A percentile compares a stretch with the other conserved stretches of the same genome.
Conservation (phyloP, 92 coral and sea anemone species). For the Micromussa lordhowensis region DNA sequence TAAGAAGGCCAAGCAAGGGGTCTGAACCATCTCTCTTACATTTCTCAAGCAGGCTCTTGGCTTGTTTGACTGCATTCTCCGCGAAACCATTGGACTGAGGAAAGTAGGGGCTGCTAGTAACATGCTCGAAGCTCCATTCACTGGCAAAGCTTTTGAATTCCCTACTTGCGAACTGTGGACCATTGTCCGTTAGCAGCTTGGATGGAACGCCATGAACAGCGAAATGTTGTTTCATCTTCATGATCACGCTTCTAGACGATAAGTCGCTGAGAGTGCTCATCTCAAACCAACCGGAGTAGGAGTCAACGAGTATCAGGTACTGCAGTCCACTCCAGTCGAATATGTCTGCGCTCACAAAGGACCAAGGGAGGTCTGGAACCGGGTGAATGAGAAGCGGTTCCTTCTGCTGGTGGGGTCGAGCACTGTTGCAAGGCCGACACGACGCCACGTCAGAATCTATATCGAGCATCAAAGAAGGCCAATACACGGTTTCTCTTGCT, state of each 20-base stretch:
- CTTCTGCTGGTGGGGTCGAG: slow-evolving; percentile 37
- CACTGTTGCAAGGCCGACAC: slow-evolving; percentile 30
- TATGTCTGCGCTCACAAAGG: too few species aligned
- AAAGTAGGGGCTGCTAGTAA: slow-evolving; percentile 45
- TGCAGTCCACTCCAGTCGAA: slow-evolving; percentile 23
- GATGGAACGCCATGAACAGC: slow-evolving; percentile 45
- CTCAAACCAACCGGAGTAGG: slow-evolving; percentile 43
- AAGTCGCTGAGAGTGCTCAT: slow-evolving; percentile 4
- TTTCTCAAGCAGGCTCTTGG: slow-evolving; percentile 54
- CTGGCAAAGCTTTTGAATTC: too few species aligned
- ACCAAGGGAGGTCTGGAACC: too few species aligned
- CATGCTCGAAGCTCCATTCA: slow-evolving; percentile 58
- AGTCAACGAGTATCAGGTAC: slow-evolving; percentile 36
- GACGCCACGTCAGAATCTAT: slow-evolving; percentile 35
- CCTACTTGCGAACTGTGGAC: slow-evolving; percentile 51
- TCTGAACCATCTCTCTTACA: slow-evolving; percentile 48
- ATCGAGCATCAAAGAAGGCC: slow-evolving; percentile 50
- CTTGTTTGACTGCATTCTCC: slow-evolving; percentile 48
- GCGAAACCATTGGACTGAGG: slow-evolving; percentile 63
- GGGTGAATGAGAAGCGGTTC: too few species aligned
- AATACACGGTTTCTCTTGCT: slow-evolving; percentile 47
- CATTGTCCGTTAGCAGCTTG: slow-evolving; percentile 30
- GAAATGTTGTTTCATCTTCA: slow-evolving; percentile 35
- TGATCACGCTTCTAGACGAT: slow-evolving; percentile 35
- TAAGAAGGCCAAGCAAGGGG: slow-evolving; percentile 39